Conservation (phyloP, 2,113 vertebrate species). For the Vidua macroura region DNA sequence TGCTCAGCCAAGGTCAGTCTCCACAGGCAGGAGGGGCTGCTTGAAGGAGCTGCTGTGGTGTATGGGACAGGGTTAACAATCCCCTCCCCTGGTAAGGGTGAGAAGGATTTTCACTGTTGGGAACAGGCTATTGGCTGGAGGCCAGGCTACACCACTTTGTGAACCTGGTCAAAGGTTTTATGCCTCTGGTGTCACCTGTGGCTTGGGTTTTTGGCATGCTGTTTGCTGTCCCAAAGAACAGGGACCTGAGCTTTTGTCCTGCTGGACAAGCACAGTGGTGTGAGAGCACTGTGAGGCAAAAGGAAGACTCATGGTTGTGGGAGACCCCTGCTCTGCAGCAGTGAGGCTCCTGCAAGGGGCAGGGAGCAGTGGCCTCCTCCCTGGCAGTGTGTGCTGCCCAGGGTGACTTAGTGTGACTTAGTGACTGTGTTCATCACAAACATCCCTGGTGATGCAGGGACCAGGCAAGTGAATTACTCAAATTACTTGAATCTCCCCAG, state of each 20-base stretch:
- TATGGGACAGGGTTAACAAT: not conserved
- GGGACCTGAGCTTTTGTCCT: not conserved
- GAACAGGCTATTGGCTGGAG: not conserved
- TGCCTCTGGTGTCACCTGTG: not conserved
- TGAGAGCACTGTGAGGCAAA: not conserved
- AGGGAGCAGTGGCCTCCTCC: not conserved
- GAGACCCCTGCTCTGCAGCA: not conserved
- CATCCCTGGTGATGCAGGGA: not conserved
- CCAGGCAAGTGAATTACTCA: slow-evolving; percentile 19
- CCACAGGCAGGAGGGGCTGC: not conserved
- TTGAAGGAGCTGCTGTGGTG: not conserved
- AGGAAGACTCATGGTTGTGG: fast-evolving
- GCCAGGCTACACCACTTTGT: not conserved
- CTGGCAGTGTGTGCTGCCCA: fast-evolving
- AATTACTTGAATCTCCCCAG: slow-evolving; percentile 35
- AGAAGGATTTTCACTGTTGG: not conserved
- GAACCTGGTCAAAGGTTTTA: not conserved
- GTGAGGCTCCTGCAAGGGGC: not conserved
- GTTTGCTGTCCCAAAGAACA: not conserved
- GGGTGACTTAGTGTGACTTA: not conserved
- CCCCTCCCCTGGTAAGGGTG: too few species aligned
- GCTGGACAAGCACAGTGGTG: too few species aligned
- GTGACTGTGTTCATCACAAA: not conserved
- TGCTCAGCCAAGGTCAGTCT: not conserved
- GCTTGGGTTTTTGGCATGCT: not conserved